phyloP scores from a whole-genome alignment of 2,797 vertebrate species.

The Propithecus deckenii region DNA sequence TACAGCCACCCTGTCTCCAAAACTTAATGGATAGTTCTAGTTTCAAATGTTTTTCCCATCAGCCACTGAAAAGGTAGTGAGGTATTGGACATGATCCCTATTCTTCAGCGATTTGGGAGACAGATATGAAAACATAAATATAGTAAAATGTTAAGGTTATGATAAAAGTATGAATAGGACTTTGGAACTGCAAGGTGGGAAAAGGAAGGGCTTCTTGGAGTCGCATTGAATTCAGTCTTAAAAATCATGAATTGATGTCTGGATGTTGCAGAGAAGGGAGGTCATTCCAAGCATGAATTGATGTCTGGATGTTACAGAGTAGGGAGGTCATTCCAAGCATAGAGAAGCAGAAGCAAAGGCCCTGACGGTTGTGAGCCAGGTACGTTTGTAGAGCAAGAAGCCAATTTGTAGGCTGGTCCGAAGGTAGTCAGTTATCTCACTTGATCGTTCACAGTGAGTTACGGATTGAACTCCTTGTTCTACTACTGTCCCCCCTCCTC shows the following conservation, averaged over 20 bases:
- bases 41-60: conserved; percentile 11
- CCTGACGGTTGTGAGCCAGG: neutral
- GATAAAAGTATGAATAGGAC: neutral
- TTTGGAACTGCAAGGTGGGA: neutral
- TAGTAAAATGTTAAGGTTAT: neutral
- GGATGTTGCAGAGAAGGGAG: neutral
- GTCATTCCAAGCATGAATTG: neutral
- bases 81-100: neutral
- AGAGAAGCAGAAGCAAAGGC: neutral
- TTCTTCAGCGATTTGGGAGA: neutral
- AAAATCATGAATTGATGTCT: neutral
- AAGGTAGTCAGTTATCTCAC: too few species aligned
- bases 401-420: neutral
- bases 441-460: too few species aligned
- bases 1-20: neutral
- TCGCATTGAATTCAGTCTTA: neutral
- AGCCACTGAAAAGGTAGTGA: neutral
- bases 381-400: neutral
- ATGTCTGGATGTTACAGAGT: neutral
- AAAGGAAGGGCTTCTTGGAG: neutral
- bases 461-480: too few species aligned
- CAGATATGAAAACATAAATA: neutral
- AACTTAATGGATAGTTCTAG: neutral
- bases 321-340: neutral
- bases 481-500: too few species aligned